Evolutionary conservation across 2,797 vertebrate genomes (phyloP).

Genomic region (Okamejei kenojei): DNA sequence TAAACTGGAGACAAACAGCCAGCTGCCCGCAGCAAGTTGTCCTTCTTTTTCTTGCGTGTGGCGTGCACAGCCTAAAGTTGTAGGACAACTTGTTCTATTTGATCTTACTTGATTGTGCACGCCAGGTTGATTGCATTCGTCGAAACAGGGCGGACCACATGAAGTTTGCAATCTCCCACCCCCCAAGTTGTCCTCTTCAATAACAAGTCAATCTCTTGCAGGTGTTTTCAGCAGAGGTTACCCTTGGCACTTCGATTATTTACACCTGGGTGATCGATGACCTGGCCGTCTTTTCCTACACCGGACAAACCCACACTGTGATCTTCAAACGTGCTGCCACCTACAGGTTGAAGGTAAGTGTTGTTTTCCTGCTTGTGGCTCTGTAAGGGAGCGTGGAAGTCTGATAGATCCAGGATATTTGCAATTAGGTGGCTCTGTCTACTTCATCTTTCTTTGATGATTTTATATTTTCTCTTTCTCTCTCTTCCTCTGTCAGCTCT

Average conservation of each 20-base stretch:
- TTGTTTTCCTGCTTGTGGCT: neutral
- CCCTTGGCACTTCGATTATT: slow-evolving; percentile 59
- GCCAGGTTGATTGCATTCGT: too few relatives aligned
- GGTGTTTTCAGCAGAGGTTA: slow-evolving; percentile 57
- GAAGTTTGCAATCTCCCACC: too few relatives aligned
- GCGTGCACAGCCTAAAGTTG: too few relatives aligned
- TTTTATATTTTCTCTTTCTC: neutral
- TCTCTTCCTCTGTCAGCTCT: too few relatives aligned
- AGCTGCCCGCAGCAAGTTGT: neutral
- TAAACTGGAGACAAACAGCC: neutral
- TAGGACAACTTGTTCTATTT: too few relatives aligned
- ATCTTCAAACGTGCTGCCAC: slow-evolving; percentile 57
- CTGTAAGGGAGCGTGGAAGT: neutral
- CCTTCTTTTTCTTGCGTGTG: neutral
- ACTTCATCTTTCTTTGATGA: neutral
- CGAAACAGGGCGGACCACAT: too few relatives aligned
- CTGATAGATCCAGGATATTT: neutral
- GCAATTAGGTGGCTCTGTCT: too few relatives aligned
- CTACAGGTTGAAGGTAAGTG: slow-evolving; percentile 57
- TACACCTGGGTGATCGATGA: slow-evolving; percentile 63
- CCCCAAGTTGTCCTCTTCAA: neutral
- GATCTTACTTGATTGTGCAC: too few relatives aligned
- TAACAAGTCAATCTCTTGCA: slow-evolving; percentile 42
- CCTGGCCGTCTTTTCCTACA: slow-evolving; percentile 52
- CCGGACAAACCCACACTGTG: slow-evolving; percentile 57